Percentiles rank a stretch among this genome's conserved stretches.
Conservation (phyloP, 1,140 invertebrate species). For the Eciton burchellii region DNA sequence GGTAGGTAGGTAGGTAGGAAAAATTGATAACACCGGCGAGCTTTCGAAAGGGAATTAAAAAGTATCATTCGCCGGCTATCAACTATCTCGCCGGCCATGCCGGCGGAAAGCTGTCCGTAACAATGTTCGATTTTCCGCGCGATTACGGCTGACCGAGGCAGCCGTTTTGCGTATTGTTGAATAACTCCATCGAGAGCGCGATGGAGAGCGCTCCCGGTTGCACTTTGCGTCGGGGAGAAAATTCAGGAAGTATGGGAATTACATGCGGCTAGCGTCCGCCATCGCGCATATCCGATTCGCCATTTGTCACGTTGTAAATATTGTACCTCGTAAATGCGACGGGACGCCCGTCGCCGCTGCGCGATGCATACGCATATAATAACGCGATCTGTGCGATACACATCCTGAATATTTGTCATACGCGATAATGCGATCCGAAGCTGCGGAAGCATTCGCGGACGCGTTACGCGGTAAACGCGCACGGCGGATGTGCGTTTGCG, state of each 20-base stretch:
- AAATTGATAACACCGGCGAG: not conserved
- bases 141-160: conserved; percentile 44
- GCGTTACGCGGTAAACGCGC: not conserved
- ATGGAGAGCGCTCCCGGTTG: not conserved
- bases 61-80: conserved; percentile 10
- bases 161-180: conserved; percentile 38
- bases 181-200: conserved; percentile 25
- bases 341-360: too few relatives aligned
- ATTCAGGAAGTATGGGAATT: not conserved
- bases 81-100: not conserved
- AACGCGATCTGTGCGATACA: too few relatives aligned
- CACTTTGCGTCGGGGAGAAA: not conserved
- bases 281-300: not conserved
- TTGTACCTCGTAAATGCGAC: not conserved
- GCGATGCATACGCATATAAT: too few relatives aligned
- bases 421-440: too few relatives aligned
- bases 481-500: too few relatives aligned
- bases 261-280: not conserved
- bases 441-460: too few relatives aligned
- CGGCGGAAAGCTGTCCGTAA: conserved; percentile 4
- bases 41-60: conserved; percentile 5
- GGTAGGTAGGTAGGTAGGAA: too few relatives aligned
- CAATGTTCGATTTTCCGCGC: conserved; percentile 30
- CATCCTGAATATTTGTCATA: too few relatives aligned
- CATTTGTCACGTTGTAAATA: not conserved